Evolutionary conservation across 2,113 vertebrate species (phyloP).

Genomic region (Aphyosemion australe): DNA sequence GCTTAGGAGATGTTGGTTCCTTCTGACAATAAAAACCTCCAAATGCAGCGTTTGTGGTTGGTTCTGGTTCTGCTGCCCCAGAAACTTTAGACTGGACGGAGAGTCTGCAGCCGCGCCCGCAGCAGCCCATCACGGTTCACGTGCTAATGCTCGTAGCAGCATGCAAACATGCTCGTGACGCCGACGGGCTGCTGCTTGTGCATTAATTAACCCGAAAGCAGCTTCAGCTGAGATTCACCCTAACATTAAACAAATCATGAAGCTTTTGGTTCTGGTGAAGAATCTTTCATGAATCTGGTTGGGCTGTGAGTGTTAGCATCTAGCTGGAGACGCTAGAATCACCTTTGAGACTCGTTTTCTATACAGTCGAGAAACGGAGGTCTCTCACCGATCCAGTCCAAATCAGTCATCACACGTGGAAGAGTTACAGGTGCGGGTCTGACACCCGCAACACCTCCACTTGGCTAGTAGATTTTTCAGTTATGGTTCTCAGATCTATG

Average conservation of each 20-base stretch:
- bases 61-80: not conserved
- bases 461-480: too few relatives aligned
- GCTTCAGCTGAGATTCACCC: not conserved
- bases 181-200: not conserved
- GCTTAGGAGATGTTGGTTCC: not conserved
- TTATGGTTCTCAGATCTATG: too few relatives aligned
- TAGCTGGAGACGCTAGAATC: too few relatives aligned
- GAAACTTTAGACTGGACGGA: not conserved
- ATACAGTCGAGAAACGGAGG: too few relatives aligned
- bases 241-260: not conserved
- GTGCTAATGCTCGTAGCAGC: not conserved
- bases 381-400: too few relatives aligned
- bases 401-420: too few relatives aligned
- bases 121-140: not conserved
- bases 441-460: too few relatives aligned
- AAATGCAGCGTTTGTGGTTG: not conserved
- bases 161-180: conserved; percentile 1
- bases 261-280: not conserved
- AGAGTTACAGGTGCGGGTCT: too few relatives aligned
- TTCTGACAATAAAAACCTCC: not conserved
- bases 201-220: not conserved
- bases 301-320: too few relatives aligned
- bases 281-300: not conserved
- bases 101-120: conserved; percentile 1
- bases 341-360: too few relatives aligned